A percentile compares a stretch with the other conserved stretches of the same genome.
phyloP scores from a whole-genome alignment of 2,797 vertebrate species.

The Simalia tracyae region DNA sequence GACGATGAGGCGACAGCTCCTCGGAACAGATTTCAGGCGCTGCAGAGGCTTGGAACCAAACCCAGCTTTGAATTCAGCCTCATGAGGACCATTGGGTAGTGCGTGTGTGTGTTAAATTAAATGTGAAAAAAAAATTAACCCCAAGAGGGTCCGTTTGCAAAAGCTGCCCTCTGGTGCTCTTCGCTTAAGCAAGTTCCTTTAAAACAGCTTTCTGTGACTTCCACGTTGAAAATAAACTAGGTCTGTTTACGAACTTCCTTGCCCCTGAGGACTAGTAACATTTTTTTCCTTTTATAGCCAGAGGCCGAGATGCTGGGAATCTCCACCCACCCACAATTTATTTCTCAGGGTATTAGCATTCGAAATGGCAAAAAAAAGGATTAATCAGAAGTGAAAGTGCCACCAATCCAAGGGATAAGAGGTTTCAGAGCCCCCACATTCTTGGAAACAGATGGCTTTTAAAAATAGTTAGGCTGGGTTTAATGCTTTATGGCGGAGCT shows the following conservation, averaged over 20 bases:
- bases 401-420: not conserved
- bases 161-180: not conserved
- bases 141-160: not conserved
- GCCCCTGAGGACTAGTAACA: not conserved
- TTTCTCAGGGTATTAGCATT: not conserved
- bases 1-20: not conserved
- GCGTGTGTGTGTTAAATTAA: not conserved
- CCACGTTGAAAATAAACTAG: not conserved
- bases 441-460: not conserved
- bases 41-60: not conserved
- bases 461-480: not conserved
- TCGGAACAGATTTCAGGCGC: not conserved
- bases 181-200: not conserved
- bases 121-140: not conserved
- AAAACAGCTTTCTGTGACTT: not conserved
- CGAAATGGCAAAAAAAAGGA: not conserved
- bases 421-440: too few species aligned
- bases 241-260: not conserved
- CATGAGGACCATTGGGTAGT: not conserved
- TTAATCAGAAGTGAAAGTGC: not conserved
- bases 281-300: not conserved
- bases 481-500: not conserved
- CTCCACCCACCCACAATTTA: not conserved
- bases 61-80: not conserved
- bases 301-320: not conserved